Evolutionary conservation across 2,113 vertebrate genomes (phyloP).

Genomic region (Atlantisia rogersi): DNA sequence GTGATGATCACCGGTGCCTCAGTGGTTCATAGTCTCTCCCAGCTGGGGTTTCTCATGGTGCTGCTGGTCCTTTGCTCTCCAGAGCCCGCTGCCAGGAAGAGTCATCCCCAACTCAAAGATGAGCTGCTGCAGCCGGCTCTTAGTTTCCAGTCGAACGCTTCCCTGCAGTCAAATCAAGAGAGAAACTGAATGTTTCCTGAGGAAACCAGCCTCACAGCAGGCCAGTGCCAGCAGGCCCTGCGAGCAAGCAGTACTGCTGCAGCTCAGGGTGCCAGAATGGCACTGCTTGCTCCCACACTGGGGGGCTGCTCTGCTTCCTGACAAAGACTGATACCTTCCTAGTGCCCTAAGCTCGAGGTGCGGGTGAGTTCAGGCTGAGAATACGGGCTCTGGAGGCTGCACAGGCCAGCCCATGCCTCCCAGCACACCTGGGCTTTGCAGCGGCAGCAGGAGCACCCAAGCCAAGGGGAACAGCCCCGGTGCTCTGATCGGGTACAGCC

Average conservation of each 20-base stretch:
- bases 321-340: neutral
- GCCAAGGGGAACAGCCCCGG: accelerated
- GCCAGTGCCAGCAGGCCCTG: too few relatives aligned
- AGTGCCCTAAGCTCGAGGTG: accelerated
- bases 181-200: neutral
- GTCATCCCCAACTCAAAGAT: neutral
- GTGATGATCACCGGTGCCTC: neutral
- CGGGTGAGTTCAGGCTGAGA: neutral
- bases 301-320: neutral
- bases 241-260: too few relatives aligned
- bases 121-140: neutral
- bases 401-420: neutral
- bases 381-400: neutral
- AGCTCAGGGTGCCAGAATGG: too few relatives aligned
- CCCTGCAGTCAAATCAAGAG: constrained; percentile 56
- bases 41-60: neutral
- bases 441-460: neutral
- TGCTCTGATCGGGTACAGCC: neutral
- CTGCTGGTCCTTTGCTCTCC: constrained; percentile 17
- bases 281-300: too few relatives aligned
- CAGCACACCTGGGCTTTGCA: neutral
- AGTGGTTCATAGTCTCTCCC: neutral
- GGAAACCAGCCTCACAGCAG: accelerated
- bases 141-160: constrained; percentile 80
- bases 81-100: neutral